Evolutionary conservation across 2,797 vertebrate species (phyloP), one percentile per base, ranked within the genome.

Genomic region (Pangasius mekongensis): DNA sequence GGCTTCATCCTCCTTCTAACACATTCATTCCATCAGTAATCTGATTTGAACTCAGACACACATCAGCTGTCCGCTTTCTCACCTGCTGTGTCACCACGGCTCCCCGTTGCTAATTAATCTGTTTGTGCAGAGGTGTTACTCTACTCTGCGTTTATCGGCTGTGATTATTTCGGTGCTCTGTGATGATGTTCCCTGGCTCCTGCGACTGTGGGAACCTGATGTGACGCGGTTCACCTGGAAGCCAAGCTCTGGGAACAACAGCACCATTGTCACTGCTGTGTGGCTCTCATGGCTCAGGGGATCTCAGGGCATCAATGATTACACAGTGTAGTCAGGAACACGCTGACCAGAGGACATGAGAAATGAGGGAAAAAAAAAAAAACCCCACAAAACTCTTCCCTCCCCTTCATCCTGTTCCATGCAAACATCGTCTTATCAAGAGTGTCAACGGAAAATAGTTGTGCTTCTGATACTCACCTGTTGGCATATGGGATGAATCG

Each of bases 231-330:
- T 81, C 85, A 78, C 86, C 85, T 67, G 3, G 27, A 92, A 83
- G 60, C 82, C 58, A 7, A 82, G 60, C 58, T 69, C 58, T 85
- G 85, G 36, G 92, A 94, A 98, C 97, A 98, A 96, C 93, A 91
- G 94, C 80, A 92, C 94, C 93, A 97, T 97, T 97, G 97, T 97
- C 93, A 92, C 49, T 39, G 83, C 89, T 89, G 49, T 43, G 91
- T 89, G 92, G 93, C 97, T 98, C 97, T 96, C 97, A 97, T 95
- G 95, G 85, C 91, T 88, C 86, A 58, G 88, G 56, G 88, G 0
- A 96, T 98, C 91, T 88, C 86, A 56, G 88, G 56, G 88, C 0
- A 96, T 98, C 97, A 98, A 98, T 99, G 94, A 98, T 98, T 98
- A 97, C 89, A 94, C 93, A 90, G 27, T 84, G 89, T 62, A 88